phyloP scores from a whole-genome alignment of 2,888 invertebrate species.

The Conomelus anceps region DNA sequence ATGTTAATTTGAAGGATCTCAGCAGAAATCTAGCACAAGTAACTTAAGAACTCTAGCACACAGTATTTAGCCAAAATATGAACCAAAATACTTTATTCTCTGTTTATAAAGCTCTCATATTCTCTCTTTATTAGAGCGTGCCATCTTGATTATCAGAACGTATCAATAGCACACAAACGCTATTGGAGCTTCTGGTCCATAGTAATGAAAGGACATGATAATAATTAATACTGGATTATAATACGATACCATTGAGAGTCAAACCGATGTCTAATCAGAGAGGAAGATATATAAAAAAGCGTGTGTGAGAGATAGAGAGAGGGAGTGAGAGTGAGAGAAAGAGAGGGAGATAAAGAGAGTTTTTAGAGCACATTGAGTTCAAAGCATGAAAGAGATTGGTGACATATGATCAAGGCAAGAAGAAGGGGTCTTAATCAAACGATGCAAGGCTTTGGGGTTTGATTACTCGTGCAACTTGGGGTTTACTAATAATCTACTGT shows the following conservation, averaged over 20 bases:
- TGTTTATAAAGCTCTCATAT: no score
- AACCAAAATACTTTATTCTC: no score
- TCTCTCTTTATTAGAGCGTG: no score
- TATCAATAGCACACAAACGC: background rate
- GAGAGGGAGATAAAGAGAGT: background rate
- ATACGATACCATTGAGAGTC: background rate
- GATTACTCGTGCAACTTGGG: background rate
- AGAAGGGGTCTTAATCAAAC: background rate
- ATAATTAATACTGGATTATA: background rate
- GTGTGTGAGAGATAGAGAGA: background rate
- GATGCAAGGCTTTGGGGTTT: background rate
- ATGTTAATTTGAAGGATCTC: no score
- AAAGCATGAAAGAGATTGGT: background rate
- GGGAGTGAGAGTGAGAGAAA: background rate
- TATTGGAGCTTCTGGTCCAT: background rate
- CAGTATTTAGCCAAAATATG: no score
- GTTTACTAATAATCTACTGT: background rate
- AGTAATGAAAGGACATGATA: background rate
- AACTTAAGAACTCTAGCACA: no score
- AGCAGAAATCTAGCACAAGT: no score
- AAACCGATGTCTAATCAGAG: background rate
- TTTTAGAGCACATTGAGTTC: background rate
- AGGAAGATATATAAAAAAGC: background rate
- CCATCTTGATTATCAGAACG: background rate
- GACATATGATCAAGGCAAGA: background rate